Base-by-base conservation (phyloP, 1,140 invertebrate species). In the Phthorimaea operculella region DNA sequence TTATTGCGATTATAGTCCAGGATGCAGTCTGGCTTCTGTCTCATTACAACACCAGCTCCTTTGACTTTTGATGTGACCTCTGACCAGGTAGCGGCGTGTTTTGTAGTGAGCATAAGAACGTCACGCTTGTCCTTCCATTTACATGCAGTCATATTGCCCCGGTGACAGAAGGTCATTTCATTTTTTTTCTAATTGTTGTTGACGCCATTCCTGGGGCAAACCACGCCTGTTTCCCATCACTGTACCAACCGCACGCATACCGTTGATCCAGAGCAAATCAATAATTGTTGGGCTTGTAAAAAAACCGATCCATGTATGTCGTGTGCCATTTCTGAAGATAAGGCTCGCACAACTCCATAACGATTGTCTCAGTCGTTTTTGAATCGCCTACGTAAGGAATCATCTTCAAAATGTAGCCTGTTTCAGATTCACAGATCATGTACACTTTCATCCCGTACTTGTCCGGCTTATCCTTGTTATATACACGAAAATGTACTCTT, bases 401-500 rank as follows among this genome's bases (percentile, higher is more conserved):
- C 59, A 77, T 74, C 33, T 63, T 65, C 52, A 63, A 28, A 34
- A 72, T 69, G 60, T 80, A 82, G 18, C 58, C 64, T 17, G 62
- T 80, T 52, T 59, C 59, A 10, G 72, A 60, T 62, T 82, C 76
- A 21, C 58, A 63, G n/a, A 81, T 44, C 51, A 66, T 63, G 62
- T 62, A 76, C 9, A 81, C 60, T 71, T 81, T 83, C n/a, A 83
- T 67, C 8, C 71, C 74, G 59, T 78, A 79, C 64, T 77, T 77
- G 39, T 58, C 62, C 14, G 70, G 75, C 53, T 77, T 83, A 44
- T 57, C 63, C 52, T 78, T 78, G 18, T 86, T 82, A 54, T 77
- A 86, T 54, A 82, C 79, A 15, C 64, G 62, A 52, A 86, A 86
- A 42, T 51, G 36, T 55, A 76, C 83, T 16, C 74, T 54, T 50